phyloP scores from a whole-genome alignment of 2,113 vertebrate species.

The Hepsetus odoe region DNA sequence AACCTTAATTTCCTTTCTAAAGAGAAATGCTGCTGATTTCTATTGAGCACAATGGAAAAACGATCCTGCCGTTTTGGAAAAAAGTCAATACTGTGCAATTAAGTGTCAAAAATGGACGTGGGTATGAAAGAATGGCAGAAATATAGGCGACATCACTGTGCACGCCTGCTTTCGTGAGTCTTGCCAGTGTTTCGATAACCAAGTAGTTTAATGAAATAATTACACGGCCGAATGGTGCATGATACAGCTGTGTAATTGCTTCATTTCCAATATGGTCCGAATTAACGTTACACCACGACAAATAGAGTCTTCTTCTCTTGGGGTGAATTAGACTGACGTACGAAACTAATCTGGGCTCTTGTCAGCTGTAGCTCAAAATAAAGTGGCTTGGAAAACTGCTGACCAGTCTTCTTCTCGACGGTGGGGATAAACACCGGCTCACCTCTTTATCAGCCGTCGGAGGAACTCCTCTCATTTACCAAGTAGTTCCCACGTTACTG shows the following conservation, averaged over 20 bases:
- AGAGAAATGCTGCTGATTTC: no score
- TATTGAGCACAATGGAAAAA: no score
- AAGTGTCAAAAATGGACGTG: not conserved
- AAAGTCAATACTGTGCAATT: not conserved
- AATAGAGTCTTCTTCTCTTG: not conserved
- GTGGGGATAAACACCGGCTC: no score
- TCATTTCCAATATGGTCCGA: not conserved
- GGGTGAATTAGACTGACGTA: not conserved
- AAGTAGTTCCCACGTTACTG: no score
- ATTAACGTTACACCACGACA: not conserved
- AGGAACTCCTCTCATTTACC: no score
- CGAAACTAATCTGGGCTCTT: not conserved
- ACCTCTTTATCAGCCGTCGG: no score
- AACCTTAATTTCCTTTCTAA: no score
- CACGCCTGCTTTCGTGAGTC: not conserved
- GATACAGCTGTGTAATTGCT: conserved; percentile 19
- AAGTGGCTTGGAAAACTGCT: not conserved
- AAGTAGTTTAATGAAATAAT: conserved; percentile 15
- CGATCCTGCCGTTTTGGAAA: no score
- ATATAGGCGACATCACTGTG: not conserved
- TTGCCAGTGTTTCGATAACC: not conserved
- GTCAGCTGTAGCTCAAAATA: not conserved
- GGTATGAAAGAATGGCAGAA: not conserved
- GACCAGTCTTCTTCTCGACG: not conserved
- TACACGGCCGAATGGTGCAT: conserved; percentile 9